Conservation (phyloP, 2,113 vertebrate species). For the Prochilodus magdalenae region DNA sequence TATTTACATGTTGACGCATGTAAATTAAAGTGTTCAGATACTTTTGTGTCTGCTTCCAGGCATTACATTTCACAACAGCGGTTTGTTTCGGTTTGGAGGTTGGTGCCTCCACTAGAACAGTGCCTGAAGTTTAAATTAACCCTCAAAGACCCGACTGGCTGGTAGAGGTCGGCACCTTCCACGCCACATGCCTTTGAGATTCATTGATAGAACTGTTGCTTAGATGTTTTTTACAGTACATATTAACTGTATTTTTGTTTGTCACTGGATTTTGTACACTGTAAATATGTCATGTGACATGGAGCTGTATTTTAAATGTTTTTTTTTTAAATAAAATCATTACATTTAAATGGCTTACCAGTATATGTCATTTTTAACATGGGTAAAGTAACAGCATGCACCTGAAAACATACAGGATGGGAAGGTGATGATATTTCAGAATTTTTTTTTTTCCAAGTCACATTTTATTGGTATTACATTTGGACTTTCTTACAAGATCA, state of each 20-base stretch:
- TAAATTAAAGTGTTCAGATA: constrained; percentile 17
- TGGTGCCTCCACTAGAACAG: constrained; percentile 6
- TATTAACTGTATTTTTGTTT: constrained; percentile 41
- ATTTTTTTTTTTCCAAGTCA: constrained; percentile 49
- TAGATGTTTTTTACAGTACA: constrained; percentile 39
- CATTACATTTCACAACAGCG: constrained; percentile 28
- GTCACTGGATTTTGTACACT: constrained; percentile 65
- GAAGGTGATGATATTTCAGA: background rate
- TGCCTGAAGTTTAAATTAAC: constrained; percentile 37
- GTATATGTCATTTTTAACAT: background rate
- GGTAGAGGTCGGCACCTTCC: background rate
- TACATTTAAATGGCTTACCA: constrained; percentile 29
- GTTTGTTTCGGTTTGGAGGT: constrained; percentile 5
- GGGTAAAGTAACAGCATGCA: background rate
- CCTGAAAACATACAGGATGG: background rate
- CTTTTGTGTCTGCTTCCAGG: constrained; percentile 36
- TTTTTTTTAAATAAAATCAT: constrained; percentile 51
- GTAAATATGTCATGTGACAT: constrained; percentile 75
- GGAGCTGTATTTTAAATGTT: constrained; percentile 64
- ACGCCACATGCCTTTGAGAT: constrained; percentile 38
- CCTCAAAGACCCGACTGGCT: constrained; percentile 36
- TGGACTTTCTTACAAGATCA: constrained; percentile 78
- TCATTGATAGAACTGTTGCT: constrained; percentile 22
- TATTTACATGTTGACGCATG: constrained; percentile 49
- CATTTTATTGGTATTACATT: constrained; percentile 62